Conservation (phyloP, 2,797 vertebrate species). For the Psittacula derbiana region DNA sequence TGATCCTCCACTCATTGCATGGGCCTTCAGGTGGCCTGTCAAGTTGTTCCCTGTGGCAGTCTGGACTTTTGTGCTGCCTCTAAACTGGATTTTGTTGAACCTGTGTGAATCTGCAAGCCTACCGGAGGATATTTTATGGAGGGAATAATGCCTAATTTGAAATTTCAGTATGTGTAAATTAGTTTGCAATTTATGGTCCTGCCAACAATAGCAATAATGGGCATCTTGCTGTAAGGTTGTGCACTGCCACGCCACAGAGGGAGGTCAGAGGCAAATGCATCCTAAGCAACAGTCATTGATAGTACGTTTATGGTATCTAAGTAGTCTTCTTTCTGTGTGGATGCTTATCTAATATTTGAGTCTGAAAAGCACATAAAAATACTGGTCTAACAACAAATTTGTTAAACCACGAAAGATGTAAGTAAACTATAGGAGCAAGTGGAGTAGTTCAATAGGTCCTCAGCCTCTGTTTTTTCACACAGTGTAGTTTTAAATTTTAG, state of each 20-base stretch:
- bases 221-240: neutral
- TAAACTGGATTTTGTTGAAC: neutral
- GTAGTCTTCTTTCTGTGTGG: neutral
- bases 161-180: neutral
- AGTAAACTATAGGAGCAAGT: neutral
- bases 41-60: neutral
- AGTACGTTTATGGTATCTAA: neutral
- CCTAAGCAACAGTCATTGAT: neutral
- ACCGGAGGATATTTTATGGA: accelerated
- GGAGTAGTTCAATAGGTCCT: neutral
- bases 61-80: neutral
- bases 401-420: neutral
- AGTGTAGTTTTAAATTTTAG: neutral
- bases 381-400: neutral
- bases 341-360: neutral
- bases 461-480: neutral
- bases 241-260: neutral
- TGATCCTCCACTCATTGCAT: neutral
- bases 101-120: neutral
- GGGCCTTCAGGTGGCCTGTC: neutral
- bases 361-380: neutral
- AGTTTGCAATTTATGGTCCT: neutral
- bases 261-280: neutral
- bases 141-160: neutral
- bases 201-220: neutral